A percentile compares a stretch with the other conserved stretches of the same genome.
Evolutionary conservation across 2,888 invertebrate species (phyloP).

Genomic region (Eucera pruinosa): DNA sequence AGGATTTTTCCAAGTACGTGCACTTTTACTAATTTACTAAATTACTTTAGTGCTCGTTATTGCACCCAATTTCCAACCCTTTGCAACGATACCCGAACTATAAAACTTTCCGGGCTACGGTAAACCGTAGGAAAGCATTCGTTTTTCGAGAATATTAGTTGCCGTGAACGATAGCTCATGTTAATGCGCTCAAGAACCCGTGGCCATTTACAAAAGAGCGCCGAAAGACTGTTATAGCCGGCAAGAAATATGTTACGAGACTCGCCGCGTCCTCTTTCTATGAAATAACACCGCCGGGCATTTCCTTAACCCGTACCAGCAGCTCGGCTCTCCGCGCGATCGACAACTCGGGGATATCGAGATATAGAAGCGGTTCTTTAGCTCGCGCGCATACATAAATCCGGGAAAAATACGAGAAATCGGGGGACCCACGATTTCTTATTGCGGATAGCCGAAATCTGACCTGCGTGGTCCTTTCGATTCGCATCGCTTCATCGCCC

Average conservation of each 20-base stretch:
- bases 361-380: constrained; percentile 3
- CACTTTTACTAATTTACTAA: background rate
- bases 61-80: background rate
- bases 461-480: constrained; percentile 72
- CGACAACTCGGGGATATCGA: constrained; percentile 2
- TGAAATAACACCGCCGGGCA: constrained; percentile 44
- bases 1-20: background rate
- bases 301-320: constrained; percentile 40
- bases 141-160: constrained; percentile 59
- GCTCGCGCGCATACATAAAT: background rate
- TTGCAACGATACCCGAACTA: constrained; percentile 65
- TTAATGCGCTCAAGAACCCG: constrained; percentile 59
- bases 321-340: constrained; percentile 10
- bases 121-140: constrained; percentile 63
- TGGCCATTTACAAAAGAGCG: constrained; percentile 63
- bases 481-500: constrained; percentile 77
- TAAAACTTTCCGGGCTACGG: constrained; percentile 74
- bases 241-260: constrained; percentile 67
- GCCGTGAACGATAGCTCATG: constrained; percentile 65
- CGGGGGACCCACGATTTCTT: constrained; percentile 50
- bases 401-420: constrained; percentile 19
- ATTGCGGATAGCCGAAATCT: constrained; percentile 60
- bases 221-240: constrained; percentile 69
- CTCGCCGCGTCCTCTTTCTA: constrained; percentile 26
- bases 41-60: background rate